Base-by-base conservation (phyloP, 2,888 invertebrate species). In the Polyommatus icarus region DNA sequence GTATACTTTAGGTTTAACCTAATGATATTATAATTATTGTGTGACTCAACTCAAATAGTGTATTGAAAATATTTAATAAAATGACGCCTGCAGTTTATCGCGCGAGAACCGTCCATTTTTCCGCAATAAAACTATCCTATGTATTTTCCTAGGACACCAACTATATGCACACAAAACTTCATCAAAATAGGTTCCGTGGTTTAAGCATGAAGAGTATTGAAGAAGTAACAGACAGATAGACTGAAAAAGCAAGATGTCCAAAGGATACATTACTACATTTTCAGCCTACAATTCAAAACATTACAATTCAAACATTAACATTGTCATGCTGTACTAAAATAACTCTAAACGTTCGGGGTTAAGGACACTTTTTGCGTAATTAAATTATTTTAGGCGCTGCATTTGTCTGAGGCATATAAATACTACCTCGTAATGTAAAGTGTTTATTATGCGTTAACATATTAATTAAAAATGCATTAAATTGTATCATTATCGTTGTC, bases 361-460 rank as follows among this genome's bases (percentile, higher is more conserved):
- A 67, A 67, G 67, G 67, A 67, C 67, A 67, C 15, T 67, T 67
- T 29, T 67, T 67, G 67, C 67, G 67, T 67, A 29, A 15, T 15
- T 67, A 29, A 32, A 29, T 15, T 67, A 67, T 67, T 67, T 67
- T 15, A 67, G 67, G 24, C 67, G 67, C 15, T 29, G 29, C 67
- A 67, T 29, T 67, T 67, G 61, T 67, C 67, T 24, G 10, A 24
- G 5, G 15, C 15, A 29, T 29, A 24, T 67, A 15, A 67, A 67
- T 67, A 15, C 24, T 61, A 24, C 6, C 18, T 29, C 6, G 20
- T 67, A 67, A 67, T 67, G 12, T 29, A 29, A 29, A 5, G 15
- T 29, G 67, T 67, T 67, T 67, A 67, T 29, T 29, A 32, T 32
- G 29, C 29, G 29, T 67, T 29, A 67, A 29, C 67, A 15, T 15